Base-by-base conservation (phyloP, 2,113 vertebrate species). In the Acanthochromis polyacanthus region DNA sequence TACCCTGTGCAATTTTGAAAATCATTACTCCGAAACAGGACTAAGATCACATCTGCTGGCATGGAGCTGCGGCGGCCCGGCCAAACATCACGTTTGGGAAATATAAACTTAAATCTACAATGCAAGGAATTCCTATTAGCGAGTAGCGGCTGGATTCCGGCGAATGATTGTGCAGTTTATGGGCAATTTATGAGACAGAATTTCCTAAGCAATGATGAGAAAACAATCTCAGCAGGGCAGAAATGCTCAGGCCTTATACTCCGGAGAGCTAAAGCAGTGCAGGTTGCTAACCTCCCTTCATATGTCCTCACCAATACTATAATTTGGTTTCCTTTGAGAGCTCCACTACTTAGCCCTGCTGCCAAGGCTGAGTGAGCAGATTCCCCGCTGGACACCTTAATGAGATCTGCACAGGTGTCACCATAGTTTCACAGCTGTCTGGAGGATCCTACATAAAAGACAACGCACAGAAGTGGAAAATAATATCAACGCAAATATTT, bases 321-420 rank as follows among this genome's bases (percentile, higher is more conserved):
- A 83, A 89, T 85, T 85, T 59, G 57, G 82, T 88, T 88, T 71
- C 82, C 79, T 86, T 51, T 62, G 78, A 92, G 89, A 87, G 78
- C 57, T 76, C 45, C 48, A 55, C 56, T 57, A 58, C 82, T 90
- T 83, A 90, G 75, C 63, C 80, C 62, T 23, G 83, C 83, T 90
- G 84, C 80, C 86, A 89, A 85, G 85, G 88, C 87, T 88, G 81
- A 82, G 83, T 64, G 61, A 76, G 79, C 75, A 80, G 36, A 67
- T 82, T 83, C 77, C 85, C 88, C 53, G 55, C 80, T 67, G 78
- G 88, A 87, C 84, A 80, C 73, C 83, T 86, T 93, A 91, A 93
- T 91, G 90, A 91, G 89, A 91, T 73, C 61, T 71, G 55, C 74
- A 73, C 86, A 83, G 84, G 91, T 91, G 92, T 93, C 89, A 76